A percentile compares a stretch with the other conserved stretches of the same genome.
phyloP scores from a whole-genome alignment of 2,888 invertebrate genomes.

The Drosophila kambysellisi region DNA sequence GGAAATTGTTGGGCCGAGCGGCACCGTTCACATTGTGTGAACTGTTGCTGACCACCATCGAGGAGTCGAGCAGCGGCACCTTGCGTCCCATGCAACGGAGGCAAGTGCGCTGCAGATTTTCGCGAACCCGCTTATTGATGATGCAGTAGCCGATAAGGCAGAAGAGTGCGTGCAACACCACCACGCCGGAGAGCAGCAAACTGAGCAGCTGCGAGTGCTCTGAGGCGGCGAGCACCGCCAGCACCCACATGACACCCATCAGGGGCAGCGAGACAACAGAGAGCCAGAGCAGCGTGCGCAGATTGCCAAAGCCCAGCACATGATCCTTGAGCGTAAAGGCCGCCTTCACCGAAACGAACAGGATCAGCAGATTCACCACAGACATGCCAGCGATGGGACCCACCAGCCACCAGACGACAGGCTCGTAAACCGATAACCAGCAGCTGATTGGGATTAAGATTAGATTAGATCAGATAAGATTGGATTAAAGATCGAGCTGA shows the following conservation, averaged over 20 bases:
- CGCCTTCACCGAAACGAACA: conserved; percentile 94
- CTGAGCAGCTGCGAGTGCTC: conserved; percentile 90
- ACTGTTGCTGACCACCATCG: conserved; percentile 90
- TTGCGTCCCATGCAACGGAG: conserved; percentile 92
- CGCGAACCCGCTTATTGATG: conserved; percentile 93
- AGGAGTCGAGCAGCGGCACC: conserved; percentile 91
- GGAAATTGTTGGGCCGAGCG: conserved; percentile 81
- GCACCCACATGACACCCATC: conserved; percentile 94
- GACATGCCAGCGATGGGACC: conserved; percentile 94
- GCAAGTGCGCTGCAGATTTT: conserved; percentile 87
- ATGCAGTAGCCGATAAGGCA: conserved; percentile 95
- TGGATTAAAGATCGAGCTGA: not conserved
- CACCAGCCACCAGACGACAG: conserved; percentile 97
- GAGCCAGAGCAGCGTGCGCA: conserved; percentile 93
- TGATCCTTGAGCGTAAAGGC: conserved; percentile 96
- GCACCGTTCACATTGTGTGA: conserved; percentile 90
- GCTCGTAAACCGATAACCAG: conserved; percentile 97
- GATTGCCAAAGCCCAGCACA: conserved; percentile 93
- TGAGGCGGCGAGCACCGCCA: conserved; percentile 91
- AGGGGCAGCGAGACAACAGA: conserved; percentile 94
- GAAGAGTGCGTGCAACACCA: conserved; percentile 92
- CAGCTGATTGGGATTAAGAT: conserved; percentile 87
- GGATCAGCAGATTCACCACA: conserved; percentile 90
- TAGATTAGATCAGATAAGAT: not conserved
- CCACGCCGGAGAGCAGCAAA: conserved; percentile 91